Evolutionary conservation across 2,797 vertebrate genomes (phyloP), one percentile per base, ranked within the genome.

Genomic region (Neosilurus hyrtlii): DNA sequence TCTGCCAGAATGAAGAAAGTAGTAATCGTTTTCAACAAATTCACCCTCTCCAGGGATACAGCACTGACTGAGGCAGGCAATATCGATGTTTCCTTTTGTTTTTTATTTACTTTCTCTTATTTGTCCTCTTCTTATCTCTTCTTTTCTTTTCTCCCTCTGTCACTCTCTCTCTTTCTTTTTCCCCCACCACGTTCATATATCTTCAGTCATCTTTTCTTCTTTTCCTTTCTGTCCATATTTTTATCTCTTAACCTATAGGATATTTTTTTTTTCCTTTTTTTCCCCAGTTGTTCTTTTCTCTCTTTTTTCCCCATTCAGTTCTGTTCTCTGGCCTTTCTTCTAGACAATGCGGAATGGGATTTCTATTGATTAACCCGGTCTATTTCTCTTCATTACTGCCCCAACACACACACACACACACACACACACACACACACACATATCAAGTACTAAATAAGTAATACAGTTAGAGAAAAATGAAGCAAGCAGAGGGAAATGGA

Each of bases 131-230:
- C 37, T 63, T 14, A 24, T 20, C 8, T 76, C 56, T 30, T 57
- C 57, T 3, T 10, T 43, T 10, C 10, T 2, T 54, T 43, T 20
- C 15, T 65, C 26, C 65, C 30, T 37, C 26, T n/a, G 11, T 9
- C n/a, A 57, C 22, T 37, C n/a, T 43, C 62, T 75, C 80, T 68
- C 14, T 11, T 57, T n/a, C 65, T 67, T 92, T 82, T 16, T 30
- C 30, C 51, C 61, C 78, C 81, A 66, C 14, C 56, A 11, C 59
- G 2, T 43, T 6, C 6, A 2, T 43, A 2, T 65, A 92, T 81
- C 97, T 92, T 93, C n/a, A 20, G 11, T 22, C 24, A 52, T n/a
- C 18, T 63, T 18, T 14, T 57, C 24, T 51, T 67, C 30, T 54
- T 14, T 37, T 26, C 22, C 16, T 22, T 56, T 37, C 14, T 22